Conservation (phyloP, 2,888 invertebrate genomes). For the Noctuana brunneofusca region DNA sequence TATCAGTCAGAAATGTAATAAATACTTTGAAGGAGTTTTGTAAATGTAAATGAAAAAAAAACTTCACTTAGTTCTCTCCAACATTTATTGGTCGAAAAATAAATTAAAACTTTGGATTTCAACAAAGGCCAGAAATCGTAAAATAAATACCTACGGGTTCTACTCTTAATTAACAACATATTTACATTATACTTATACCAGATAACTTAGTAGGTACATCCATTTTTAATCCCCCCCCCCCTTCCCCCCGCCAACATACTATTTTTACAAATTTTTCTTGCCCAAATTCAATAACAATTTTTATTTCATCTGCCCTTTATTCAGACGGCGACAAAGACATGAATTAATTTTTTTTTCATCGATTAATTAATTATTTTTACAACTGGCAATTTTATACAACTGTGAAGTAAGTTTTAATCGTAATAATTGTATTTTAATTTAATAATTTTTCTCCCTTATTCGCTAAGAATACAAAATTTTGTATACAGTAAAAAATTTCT, state of each 20-base stretch:
- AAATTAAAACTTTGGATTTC: conserved; percentile 83
- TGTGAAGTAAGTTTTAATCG: background rate
- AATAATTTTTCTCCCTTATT: conserved; percentile 3
- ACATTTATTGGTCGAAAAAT: conserved; percentile 84
- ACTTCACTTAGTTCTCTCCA: conserved; percentile 74
- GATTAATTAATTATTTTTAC: background rate
- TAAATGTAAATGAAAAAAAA: conserved; percentile 41
- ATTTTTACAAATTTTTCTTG: conserved; percentile 57
- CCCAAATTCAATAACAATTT: conserved; percentile 61
- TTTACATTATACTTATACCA: conserved; percentile 61
- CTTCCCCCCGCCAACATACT: conserved; percentile 40
- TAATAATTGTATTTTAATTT: conserved; percentile 16
- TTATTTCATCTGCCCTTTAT: conserved; percentile 58
- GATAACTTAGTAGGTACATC: conserved; percentile 68
- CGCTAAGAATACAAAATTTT: conserved; percentile 16
- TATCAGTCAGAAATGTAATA: no score
- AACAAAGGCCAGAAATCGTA: conserved; percentile 82
- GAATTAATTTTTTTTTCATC: background rate
- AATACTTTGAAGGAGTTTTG: no score
- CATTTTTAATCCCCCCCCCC: conserved; percentile 43
- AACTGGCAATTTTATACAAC: conserved; percentile 11
- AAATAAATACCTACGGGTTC: conserved; percentile 81
- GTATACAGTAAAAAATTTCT: conserved; percentile 19
- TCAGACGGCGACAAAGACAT: conserved; percentile 48
- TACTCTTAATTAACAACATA: conserved; percentile 76